Evolutionary conservation across 2,797 vertebrate species (phyloP), one percentile per base, ranked within the genome.

Genomic region (Remorina albescens): DNA sequence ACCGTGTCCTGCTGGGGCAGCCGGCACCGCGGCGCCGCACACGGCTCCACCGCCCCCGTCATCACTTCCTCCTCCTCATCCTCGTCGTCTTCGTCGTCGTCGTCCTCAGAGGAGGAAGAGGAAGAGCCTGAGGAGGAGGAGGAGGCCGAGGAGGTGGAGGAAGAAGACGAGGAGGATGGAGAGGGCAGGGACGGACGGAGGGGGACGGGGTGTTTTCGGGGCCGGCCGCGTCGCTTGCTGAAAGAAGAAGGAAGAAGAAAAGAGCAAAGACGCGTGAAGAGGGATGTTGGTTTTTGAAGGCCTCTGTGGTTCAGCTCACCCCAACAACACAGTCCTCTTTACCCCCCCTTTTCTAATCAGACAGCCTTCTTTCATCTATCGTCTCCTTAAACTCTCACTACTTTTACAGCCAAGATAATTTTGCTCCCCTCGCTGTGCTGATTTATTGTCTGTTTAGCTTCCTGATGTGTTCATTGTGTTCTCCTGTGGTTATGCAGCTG

Each of bases 1-100:
- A 96, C 95, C 1, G 93, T 96, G 87, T 96, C 96, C 83, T 96
- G 95, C 87, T 96, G 95, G 0, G 96, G 96, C 26, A 95, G 88
- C 28, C 78, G 88, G 46, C 96, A 96, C 1, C 67, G 89, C 2
- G 74, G 88, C 1, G 94, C 94, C 0, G 95, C 95, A 1, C 95
- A 97, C 1, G 94, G 94, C 74, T 97, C 95, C 32, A 93, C 82
- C 0, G 68, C 71, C 26, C 90, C 90, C 0, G 2, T 73, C 0
- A 58, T 6, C 6, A 63, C 62, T 0, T 36, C 74, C 2, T 61
- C 85, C 0, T 87, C 90, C 0, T 89, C 91, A 0, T 82, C 89
- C 1, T 87, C 73, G 0, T 63, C 64, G 0, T 71, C 82, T 0
- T 88, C 85, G 0, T 88, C 75, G 0, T 70, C 70, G 0, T 71